Evolutionary conservation across 2,888 invertebrate species (phyloP).

Genomic region (Drymonia ruficornis): DNA sequence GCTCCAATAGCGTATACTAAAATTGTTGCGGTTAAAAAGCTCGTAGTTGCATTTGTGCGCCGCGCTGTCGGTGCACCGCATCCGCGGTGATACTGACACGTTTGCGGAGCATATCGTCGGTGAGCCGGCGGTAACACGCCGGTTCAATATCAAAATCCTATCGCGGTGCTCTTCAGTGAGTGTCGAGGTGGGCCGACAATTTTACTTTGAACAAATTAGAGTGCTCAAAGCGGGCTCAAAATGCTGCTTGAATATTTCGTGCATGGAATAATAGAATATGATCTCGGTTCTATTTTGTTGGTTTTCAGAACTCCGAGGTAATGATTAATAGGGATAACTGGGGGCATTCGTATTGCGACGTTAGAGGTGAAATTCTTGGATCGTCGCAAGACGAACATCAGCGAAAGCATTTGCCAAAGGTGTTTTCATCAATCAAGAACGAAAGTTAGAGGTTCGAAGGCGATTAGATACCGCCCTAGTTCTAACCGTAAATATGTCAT

Average conservation of each 20-base stretch:
- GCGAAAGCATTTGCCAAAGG: conserved; percentile 88
- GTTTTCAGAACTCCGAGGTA: conserved; percentile 84
- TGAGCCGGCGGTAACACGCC: conserved; percentile 51
- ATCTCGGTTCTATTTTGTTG: conserved; percentile 87
- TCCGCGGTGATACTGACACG: conserved; percentile 59
- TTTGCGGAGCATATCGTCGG: conserved; percentile 53
- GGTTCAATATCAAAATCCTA: conserved; percentile 51
- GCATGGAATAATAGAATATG: conserved; percentile 88
- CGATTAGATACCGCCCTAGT: conserved; percentile 88
- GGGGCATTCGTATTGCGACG: conserved; percentile 87
- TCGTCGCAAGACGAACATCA: conserved; percentile 84
- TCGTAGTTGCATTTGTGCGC: conserved; percentile 83
- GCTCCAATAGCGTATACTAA: conserved; percentile 89
- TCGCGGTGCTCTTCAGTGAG: conserved; percentile 50
- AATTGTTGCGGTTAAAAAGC: conserved; percentile 89
- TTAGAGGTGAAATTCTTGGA: conserved; percentile 88
- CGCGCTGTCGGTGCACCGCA: conserved; percentile 76
- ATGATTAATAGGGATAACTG: conserved; percentile 87
- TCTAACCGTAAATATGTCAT: conserved; percentile 88
- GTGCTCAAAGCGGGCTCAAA: conserved; percentile 86
- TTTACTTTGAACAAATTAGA: conserved; percentile 89
- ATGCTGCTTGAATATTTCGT: conserved; percentile 74
- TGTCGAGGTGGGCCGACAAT: conserved; percentile 68
- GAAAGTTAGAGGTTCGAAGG: conserved; percentile 88
- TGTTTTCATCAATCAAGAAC: conserved; percentile 88